Conservation (phyloP, 2,888 invertebrate genomes). For the Anoplius nigerrimus region DNA sequence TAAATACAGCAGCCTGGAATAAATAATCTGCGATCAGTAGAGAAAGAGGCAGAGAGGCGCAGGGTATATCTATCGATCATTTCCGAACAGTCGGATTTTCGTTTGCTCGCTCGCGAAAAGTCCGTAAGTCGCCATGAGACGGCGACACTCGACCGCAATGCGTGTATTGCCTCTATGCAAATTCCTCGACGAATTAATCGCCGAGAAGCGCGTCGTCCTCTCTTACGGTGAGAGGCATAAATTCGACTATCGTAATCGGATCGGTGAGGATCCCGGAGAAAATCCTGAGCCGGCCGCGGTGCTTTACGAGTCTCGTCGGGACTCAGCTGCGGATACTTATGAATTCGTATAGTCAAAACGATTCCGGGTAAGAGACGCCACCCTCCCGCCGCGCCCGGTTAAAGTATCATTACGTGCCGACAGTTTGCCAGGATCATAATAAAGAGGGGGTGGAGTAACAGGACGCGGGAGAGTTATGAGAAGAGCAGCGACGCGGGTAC, state of each 20-base stretch:
- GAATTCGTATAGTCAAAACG: conserved; percentile 22
- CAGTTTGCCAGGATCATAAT: conserved; percentile 45
- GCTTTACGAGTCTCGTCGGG: background rate
- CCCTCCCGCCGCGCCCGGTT: conserved; percentile 24
- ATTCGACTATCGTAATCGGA: conserved; percentile 36
- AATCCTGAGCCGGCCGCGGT: conserved; percentile 11
- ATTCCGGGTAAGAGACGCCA: conserved; percentile 23
- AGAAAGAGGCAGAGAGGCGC: too few species aligned
- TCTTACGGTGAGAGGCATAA: conserved; percentile 14
- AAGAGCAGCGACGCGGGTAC: conserved; percentile 29
- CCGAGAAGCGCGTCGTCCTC: conserved; percentile 4
- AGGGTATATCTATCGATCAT: too few species aligned
- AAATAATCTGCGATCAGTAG: too few species aligned
- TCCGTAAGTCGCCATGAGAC: too few species aligned
- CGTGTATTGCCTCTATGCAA: too few species aligned
- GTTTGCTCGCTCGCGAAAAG: too few species aligned
- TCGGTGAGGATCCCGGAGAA: conserved; percentile 36
- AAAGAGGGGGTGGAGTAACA: conserved; percentile 28
- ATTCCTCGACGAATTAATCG: background rate
- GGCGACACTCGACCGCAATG: too few species aligned
- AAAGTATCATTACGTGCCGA: conserved; percentile 47
- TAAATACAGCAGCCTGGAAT: too few species aligned
- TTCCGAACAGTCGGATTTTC: too few species aligned
- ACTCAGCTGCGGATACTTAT: conserved; percentile 30
- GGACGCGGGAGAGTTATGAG: conserved; percentile 31